Percentiles rank a stretch among this genome's conserved stretches.
Conservation (phyloP, 2,888 invertebrate genomes). For the Halocaridina rubra region DNA sequence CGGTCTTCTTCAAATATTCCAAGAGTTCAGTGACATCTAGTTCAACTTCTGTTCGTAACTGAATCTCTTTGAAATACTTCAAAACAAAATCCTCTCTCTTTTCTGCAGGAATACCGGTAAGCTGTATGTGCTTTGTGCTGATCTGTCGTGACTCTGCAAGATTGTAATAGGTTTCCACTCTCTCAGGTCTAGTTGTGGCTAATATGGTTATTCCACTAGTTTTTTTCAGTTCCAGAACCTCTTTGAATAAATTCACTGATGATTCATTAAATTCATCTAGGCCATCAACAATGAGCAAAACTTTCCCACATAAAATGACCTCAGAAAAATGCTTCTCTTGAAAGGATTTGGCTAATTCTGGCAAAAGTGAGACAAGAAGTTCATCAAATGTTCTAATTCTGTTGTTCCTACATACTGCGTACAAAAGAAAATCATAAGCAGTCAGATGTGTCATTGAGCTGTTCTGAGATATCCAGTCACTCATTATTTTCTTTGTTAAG, state of each 20-base stretch:
- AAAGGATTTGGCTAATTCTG: background rate
- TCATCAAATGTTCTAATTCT: background rate
- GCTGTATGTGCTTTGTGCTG: background rate
- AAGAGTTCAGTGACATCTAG: background rate
- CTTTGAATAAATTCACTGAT: slow-evolving; percentile 5
- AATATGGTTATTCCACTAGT: slow-evolving; percentile 3
- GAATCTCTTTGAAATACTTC: background rate
- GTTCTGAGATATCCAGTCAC: background rate
- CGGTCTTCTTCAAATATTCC: background rate
- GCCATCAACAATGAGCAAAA: slow-evolving; percentile 33
- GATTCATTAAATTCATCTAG: slow-evolving; percentile 29
- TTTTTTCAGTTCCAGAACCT: slow-evolving; percentile 4
- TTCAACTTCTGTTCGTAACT: background rate
- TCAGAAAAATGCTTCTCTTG: background rate
- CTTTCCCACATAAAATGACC: background rate
- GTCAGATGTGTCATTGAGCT: background rate
- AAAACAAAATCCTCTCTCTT: slow-evolving; percentile 15
- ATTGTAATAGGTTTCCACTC: background rate
- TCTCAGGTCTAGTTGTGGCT: slow-evolving; percentile 26
- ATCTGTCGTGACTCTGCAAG: background rate
- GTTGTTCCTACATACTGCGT: slow-evolving; percentile 27
- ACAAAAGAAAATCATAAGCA: slow-evolving; percentile 28
- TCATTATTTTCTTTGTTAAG: slow-evolving; percentile 10
- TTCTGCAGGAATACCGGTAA: slow-evolving; percentile 1
- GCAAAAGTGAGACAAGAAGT: background rate